Percentiles rank a stretch among this genome's conserved stretches.
phyloP scores from a whole-genome alignment of 2,113 vertebrate species.

The Sinocyclocheilus anshuiensis region DNA sequence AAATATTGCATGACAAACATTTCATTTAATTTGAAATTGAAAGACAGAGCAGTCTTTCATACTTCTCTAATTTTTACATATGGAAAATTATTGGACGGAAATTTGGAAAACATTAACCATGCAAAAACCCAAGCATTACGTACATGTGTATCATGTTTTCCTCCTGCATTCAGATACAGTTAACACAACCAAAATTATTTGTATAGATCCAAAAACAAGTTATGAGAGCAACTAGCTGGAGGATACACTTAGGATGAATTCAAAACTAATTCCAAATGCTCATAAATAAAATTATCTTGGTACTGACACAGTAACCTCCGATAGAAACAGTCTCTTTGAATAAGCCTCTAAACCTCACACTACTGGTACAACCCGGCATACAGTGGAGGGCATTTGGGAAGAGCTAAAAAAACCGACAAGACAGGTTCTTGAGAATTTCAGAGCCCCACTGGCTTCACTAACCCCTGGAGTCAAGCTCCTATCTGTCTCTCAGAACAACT shows the following conservation, averaged over 20 bases:
- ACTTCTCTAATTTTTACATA: too few species aligned
- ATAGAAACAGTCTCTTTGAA: not conserved
- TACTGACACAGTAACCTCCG: not conserved
- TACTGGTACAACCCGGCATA: slow-evolving; percentile 1
- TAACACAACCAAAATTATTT: not conserved
- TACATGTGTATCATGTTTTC: not conserved
- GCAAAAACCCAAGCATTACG: not conserved
- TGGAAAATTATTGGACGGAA: not conserved
- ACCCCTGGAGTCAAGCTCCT: slow-evolving; percentile 37
- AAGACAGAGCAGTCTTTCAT: too few species aligned
- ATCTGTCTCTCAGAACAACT: slow-evolving; percentile 27
- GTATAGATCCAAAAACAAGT: not conserved
- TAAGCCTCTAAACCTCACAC: too few species aligned
- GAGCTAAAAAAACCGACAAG: slow-evolving; percentile 26
- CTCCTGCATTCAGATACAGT: not conserved
- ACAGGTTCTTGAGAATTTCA: slow-evolving; percentile 29
- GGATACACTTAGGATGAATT: too few species aligned
- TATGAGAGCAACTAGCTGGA: not conserved
- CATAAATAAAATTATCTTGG: not conserved
- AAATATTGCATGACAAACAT: too few species aligned
- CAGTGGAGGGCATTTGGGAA: not conserved
- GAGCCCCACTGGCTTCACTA: slow-evolving; percentile 13
- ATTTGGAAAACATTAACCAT: too few species aligned
- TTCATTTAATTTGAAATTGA: too few species aligned
- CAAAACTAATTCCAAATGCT: not conserved